Percentiles rank a stretch among this genome's conserved stretches.
These are phyloP conservation scores for Lepidocyrtoides sp. DNA, from an alignment of 2,888 invertebrate species.

Conservation along the genomic window DNA sequence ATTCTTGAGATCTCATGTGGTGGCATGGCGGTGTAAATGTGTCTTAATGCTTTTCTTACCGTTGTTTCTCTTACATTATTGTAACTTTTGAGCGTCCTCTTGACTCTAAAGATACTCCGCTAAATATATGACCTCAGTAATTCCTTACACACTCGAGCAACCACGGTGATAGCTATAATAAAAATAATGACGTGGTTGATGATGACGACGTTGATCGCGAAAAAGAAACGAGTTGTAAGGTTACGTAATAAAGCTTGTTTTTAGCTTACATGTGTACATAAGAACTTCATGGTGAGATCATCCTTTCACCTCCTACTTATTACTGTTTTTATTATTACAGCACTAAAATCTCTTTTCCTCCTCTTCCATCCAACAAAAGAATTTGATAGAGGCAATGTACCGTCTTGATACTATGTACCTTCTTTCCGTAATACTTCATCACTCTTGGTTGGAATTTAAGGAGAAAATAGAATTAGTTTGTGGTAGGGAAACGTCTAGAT, in stretches of 20 bases:
- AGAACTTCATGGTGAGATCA: slow-evolving; percentile 11
- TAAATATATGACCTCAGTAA: not conserved
- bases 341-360: not conserved
- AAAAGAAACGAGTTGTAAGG: not conserved
- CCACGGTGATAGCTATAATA: not conserved
- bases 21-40: slow-evolving; percentile 53
- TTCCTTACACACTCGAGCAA: not conserved
- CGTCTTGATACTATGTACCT: not conserved
- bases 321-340: not conserved
- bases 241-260: not conserved
- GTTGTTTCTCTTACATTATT: not conserved
- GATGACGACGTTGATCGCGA: not conserved
- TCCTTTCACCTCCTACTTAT: slow-evolving; percentile 43
- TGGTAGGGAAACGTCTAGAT: not conserved
- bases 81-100: not conserved
- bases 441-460: not conserved
- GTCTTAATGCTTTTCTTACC: slow-evolving; percentile 22
- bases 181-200: not conserved
- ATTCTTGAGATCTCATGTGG: slow-evolving; percentile 24
- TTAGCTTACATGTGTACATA: not conserved
- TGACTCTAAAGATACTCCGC: not conserved
- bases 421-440: too few species aligned
- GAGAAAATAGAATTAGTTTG: not conserved
- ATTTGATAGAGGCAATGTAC: slow-evolving; percentile 25
- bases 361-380: not conserved